Evolutionary conservation across 1,140 invertebrate genomes (phyloP).

Genomic region (Drosophila erecta): DNA sequence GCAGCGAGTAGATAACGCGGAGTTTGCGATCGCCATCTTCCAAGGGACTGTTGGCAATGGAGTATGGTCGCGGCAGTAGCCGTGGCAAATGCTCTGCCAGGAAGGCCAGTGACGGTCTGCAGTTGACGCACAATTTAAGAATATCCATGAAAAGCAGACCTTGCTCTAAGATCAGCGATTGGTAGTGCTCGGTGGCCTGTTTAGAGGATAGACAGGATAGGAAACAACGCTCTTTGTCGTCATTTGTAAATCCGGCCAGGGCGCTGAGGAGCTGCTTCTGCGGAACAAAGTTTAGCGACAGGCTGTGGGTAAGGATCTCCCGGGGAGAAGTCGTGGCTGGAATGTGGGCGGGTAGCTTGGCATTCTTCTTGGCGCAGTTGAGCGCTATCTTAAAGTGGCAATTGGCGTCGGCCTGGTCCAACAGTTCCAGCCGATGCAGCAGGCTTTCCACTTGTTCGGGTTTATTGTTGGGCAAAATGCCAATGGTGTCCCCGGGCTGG

Average conservation of each 20-base stretch:
- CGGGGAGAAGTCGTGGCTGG: conserved; percentile 69
- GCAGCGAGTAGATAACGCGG: conserved; percentile 89
- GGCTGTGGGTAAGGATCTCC: conserved; percentile 77
- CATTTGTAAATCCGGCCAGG: conserved; percentile 46
- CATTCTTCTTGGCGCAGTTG: conserved; percentile 60
- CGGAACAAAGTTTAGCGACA: conserved; percentile 77
- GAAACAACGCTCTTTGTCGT: conserved; percentile 52
- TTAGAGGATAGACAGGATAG: conserved; percentile 66
- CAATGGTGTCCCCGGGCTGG: conserved; percentile 75
- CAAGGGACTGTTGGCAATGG: conserved; percentile 89
- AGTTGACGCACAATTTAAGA: conserved; percentile 87
- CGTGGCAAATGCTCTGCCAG: conserved; percentile 90
- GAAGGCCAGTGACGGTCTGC: conserved; percentile 87
- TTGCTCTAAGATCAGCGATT: conserved; percentile 57
- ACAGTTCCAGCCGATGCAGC: conserved; percentile 45
- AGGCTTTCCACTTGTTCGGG: conserved; percentile 35
- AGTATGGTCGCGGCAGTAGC: conserved; percentile 91
- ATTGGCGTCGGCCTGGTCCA: conserved; percentile 39
- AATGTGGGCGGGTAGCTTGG: conserved; percentile 81
- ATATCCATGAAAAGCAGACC: conserved; percentile 87
- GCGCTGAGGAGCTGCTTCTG: conserved; percentile 84
- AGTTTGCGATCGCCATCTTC: conserved; percentile 84
- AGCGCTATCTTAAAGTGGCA: conserved; percentile 37
- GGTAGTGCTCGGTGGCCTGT: conserved; percentile 63
- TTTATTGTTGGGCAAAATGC: conserved; percentile 60